Evolutionary conservation across 1,140 invertebrate genomes (phyloP).

Genomic region (Zaprionus capensis): DNA sequence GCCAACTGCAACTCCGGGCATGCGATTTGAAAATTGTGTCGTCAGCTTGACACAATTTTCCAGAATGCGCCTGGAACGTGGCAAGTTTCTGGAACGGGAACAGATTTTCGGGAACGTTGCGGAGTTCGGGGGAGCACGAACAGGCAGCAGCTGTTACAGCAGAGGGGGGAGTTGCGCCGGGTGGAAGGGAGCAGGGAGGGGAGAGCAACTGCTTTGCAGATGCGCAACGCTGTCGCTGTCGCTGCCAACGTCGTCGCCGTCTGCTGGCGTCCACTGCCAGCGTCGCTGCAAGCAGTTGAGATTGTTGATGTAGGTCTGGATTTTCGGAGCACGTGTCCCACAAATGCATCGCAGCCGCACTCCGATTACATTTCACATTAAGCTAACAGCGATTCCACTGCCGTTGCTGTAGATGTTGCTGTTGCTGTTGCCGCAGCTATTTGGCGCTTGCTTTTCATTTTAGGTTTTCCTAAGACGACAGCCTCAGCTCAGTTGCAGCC

Average conservation of each 20-base stretch:
- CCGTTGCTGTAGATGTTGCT: no score
- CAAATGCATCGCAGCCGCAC: constrained; percentile 1
- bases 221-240: constrained; percentile 49
- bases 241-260: background rate
- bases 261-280: background rate
- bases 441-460: constrained; percentile 9
- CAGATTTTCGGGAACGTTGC: constrained; percentile 55
- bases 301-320: constrained; percentile 84
- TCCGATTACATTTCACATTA: constrained; percentile 8
- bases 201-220: constrained; percentile 57
- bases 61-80: constrained; percentile 81
- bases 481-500: background rate
- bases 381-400: constrained; percentile 10
- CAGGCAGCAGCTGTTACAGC: constrained; percentile 3
- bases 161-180: background rate
- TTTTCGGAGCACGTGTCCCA: constrained; percentile 77
- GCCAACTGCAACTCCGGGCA: constrained; percentile 70
- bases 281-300: constrained; percentile 42
- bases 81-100: constrained; percentile 49
- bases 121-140: constrained; percentile 12
- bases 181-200: no score
- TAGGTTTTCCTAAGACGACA: constrained; percentile 43
- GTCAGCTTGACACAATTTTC: constrained; percentile 83
- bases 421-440: no score
- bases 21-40: constrained; percentile 82